Conservation (phyloP, 2,888 invertebrate species). For the Yponomeuta sedellus region DNA sequence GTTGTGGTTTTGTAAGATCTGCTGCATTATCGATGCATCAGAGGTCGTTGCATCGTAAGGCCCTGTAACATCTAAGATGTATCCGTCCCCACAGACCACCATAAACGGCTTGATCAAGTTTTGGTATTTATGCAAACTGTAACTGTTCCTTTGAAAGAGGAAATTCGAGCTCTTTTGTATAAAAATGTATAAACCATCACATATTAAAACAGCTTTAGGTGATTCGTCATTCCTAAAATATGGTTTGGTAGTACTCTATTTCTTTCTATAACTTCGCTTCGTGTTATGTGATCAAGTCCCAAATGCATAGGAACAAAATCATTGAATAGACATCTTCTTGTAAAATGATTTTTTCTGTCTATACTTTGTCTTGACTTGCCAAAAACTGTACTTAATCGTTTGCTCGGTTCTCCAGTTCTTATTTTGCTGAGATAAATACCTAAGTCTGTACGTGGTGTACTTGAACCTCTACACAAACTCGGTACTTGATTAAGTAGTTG, state of each 20-base stretch:
- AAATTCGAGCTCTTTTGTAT: constrained; percentile 24
- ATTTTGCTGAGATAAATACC: constrained; percentile 21
- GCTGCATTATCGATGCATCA: constrained; percentile 9
- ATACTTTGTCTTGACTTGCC: constrained; percentile 15
- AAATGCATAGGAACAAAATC: constrained; percentile 17
- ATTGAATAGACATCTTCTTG: constrained; percentile 7
- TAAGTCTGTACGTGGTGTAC: constrained; percentile 10
- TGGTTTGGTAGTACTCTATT: constrained; percentile 9
- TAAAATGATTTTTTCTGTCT: not conserved
- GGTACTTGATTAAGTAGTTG: constrained; percentile 16
- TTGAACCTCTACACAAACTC: constrained; percentile 13
- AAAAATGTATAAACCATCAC: constrained; percentile 23
- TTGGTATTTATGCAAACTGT: constrained; percentile 22
- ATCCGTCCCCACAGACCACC: constrained; percentile 19
- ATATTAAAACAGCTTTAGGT: constrained; percentile 20
- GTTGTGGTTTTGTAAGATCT: constrained; percentile 7
- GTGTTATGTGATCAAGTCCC: constrained; percentile 14
- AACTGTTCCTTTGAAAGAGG: not conserved
- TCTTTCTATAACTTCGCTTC: constrained; percentile 3
- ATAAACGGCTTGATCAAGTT: constrained; percentile 15
- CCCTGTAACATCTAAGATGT: constrained; percentile 22
- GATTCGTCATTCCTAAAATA: constrained; percentile 13
- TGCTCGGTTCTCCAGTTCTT: constrained; percentile 18
- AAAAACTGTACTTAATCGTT: constrained; percentile 16
- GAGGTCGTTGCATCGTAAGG: constrained; percentile 21